A percentile compares a stretch with the other conserved stretches of the same genome.
These are phyloP conservation scores for Panagrolaimus sp. DNA, from an alignment of 1,140 invertebrate species.

Conservation along the genomic window DNA sequence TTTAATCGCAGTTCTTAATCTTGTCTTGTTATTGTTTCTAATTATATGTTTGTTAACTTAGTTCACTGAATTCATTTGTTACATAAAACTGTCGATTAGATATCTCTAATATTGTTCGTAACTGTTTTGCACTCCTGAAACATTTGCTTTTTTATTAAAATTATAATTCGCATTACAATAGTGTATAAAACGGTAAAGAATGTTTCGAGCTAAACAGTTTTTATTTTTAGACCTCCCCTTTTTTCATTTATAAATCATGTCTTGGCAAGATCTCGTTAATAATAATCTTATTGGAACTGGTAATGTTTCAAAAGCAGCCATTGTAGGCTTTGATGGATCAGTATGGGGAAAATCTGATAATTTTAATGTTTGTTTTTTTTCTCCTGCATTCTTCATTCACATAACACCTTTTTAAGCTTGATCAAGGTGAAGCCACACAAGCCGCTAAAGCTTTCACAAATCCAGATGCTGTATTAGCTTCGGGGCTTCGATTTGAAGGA, in stretches of 20 bases:
- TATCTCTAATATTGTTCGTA: too few species aligned
- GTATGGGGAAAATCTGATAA: slow-evolving; percentile 57
- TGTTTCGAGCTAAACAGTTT: too few species aligned
- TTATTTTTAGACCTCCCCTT: too few species aligned
- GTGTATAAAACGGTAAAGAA: too few species aligned
- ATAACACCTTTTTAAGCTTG: slow-evolving; percentile 23
- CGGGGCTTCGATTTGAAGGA: slow-evolving; percentile 50
- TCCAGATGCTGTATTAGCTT: slow-evolving; percentile 45
- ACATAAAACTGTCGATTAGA: too few species aligned
- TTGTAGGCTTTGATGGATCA: slow-evolving; percentile 52
- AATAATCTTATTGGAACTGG: slow-evolving; percentile 56
- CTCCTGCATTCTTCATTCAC: slow-evolving; percentile 16
- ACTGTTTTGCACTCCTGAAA: too few species aligned
- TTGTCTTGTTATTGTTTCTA: too few species aligned
- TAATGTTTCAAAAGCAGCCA: slow-evolving; percentile 55
- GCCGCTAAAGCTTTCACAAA: slow-evolving; percentile 51
- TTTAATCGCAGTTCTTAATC: too few species aligned
- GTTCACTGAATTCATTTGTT: too few species aligned
- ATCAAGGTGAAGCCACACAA: slow-evolving; percentile 32
- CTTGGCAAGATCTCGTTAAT: slow-evolving; percentile 57
- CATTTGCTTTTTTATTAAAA: too few species aligned
- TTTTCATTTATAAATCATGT: slow-evolving; percentile 35
- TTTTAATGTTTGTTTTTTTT: slow-evolving; percentile 38
- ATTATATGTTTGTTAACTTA: too few species aligned
- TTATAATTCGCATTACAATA: too few species aligned